These are phyloP conservation scores for Ptilonorhynchus violaceus DNA, from an alignment of 2,113 vertebrate genomes.

Conservation along the genomic window DNA sequence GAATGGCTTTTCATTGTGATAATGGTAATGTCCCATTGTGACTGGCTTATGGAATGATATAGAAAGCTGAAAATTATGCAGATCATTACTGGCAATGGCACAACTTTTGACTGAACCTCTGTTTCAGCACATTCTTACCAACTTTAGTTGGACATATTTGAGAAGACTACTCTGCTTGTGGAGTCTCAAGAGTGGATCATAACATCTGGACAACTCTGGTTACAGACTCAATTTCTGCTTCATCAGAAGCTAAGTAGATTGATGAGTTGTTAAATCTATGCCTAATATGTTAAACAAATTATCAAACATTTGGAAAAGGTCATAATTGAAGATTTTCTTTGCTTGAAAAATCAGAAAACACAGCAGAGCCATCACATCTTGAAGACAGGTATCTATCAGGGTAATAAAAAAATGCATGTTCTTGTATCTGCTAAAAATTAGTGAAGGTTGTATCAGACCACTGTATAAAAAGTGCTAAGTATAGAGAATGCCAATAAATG, in stretches of 20 bases:
- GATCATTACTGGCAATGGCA: neutral
- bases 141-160: neutral
- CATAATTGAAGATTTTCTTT: neutral
- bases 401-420: neutral
- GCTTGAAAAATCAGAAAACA: neutral
- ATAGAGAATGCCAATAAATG: neutral
- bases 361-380: neutral
- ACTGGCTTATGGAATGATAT: neutral
- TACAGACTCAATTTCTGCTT: neutral
- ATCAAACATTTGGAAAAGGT: neutral
- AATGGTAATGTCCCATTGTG: neutral
- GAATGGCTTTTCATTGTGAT: neutral
- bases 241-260: neutral
- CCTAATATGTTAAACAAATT: neutral
- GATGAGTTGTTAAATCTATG: neutral
- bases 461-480: neutral
- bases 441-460: neutral
- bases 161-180: neutral
- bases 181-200: neutral
- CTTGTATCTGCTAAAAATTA: neutral
- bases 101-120: neutral
- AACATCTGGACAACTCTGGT: neutral
- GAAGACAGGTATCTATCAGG: neutral
- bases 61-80: neutral
- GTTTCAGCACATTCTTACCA: neutral